Base-by-base conservation (phyloP, 2,113 vertebrate species). In the Tinamus guttatus region DNA sequence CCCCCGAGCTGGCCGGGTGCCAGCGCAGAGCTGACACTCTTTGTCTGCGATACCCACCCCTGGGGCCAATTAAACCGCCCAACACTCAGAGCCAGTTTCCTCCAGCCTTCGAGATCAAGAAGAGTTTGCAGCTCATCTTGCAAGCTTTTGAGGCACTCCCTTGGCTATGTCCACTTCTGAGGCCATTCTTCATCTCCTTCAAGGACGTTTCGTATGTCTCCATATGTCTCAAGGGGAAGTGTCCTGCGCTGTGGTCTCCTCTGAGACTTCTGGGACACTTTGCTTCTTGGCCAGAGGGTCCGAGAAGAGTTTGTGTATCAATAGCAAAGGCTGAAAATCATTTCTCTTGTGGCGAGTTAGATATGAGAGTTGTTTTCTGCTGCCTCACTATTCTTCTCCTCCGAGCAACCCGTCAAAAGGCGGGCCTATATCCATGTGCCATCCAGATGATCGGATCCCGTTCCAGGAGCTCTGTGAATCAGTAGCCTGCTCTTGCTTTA, bases 361-460 rank as follows among this genome's bases (percentile, higher is more conserved):
- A 73, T 71, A 47, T 45, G 38, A 90, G 68, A 93, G 69, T 2
- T 15, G 85, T 94, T 85, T 95, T 84, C 56, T 92, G 83, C 76
- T 83, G 90, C 92, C 92, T 88, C 86, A 7, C 88, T 56, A 60
- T 86, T 93, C 73, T 63, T 36, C 90, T 95, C 73, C 49, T 83
- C 85, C 10, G 7, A 45, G 4, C 94, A 92, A 93, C 78, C 90
- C 3, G 64, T 70, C 94, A 92, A 90, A 96, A 90, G 88, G 86
- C 51, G 63, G 93, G 56, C 56, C 73, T 81, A 67, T 73, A 25
- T 1, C 69, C 96, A 97, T 96, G 77, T 97, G 96, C 91, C 83
- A 86, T 22, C 94, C 96, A 97, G 96, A 97, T 97, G 96, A 89
- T 78, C 64, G 51, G 89, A 77, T 59, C 86, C 76, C 94, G 88